phyloP scores from a whole-genome alignment of 1,140 invertebrate genomes.

The Tetramorium simillimum region DNA sequence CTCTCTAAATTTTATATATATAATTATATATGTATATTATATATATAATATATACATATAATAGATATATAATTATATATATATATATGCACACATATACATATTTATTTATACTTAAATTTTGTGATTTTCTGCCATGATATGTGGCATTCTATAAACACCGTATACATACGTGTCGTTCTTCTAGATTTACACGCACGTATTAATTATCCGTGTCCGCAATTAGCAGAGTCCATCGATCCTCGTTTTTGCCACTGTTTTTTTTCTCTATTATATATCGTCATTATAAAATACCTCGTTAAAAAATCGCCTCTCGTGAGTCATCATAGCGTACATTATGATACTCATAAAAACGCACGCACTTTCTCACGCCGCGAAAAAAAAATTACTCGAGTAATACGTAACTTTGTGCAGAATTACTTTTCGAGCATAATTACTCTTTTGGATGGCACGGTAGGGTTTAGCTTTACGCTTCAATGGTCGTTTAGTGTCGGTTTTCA shows the following conservation, averaged over 20 bases:
- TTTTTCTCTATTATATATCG: neutral
- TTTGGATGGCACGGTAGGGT: constrained; percentile 30
- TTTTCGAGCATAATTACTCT: neutral
- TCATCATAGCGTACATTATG: neutral
- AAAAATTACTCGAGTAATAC: neutral
- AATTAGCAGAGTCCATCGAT: constrained; percentile 15
- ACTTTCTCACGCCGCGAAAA: neutral
- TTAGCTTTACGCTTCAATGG: constrained; percentile 17
- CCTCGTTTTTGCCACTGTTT: neutral
- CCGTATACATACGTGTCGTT: neutral
- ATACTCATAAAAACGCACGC: neutral
- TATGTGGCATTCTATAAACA: constrained; percentile 5
- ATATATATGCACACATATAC: constrained; percentile 25
- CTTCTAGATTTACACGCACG: neutral
- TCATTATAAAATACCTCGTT: constrained; percentile 4
- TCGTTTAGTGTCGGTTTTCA: constrained; percentile 4
- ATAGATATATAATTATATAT: neutral
- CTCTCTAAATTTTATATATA: constrained; percentile 28
- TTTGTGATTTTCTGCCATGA: constrained; percentile 7
- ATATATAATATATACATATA: neutral
- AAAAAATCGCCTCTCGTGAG: neutral
- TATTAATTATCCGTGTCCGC: neutral
- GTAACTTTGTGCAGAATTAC: constrained; percentile 18
- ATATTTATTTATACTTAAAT: constrained; percentile 26
- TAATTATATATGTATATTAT: constrained; percentile 33